Evolutionary conservation across 2,113 vertebrate species (phyloP).

Genomic region (Psilopsiagon aurifrons): DNA sequence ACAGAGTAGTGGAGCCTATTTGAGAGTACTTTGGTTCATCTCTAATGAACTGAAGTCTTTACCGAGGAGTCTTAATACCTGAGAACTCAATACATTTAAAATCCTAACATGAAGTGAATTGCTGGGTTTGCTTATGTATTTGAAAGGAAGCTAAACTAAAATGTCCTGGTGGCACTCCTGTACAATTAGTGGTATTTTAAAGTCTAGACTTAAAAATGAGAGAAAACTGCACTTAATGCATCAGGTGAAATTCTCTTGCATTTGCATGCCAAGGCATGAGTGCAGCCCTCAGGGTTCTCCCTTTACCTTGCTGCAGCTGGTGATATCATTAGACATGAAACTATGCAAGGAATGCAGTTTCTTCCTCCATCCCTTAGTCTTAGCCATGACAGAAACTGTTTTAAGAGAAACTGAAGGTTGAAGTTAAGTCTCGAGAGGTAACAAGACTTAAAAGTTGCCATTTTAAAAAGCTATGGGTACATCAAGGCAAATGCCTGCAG

Average conservation of each 20-base stretch:
- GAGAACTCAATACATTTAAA: neutral
- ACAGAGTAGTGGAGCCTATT: neutral
- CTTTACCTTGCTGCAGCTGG: neutral
- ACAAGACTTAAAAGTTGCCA: neutral
- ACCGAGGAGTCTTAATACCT: neutral
- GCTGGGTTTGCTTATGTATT: neutral
- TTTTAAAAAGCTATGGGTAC: neutral
- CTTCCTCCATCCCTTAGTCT: neutral
- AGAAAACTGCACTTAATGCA: neutral
- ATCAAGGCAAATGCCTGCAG: neutral
- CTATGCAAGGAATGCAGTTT: slow-evolving; percentile 29
- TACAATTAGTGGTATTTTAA: neutral
- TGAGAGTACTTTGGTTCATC: neutral
- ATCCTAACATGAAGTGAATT: neutral
- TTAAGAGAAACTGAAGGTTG: neutral
- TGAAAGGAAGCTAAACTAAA: neutral
- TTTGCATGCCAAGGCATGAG: neutral
- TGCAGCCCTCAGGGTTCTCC: neutral
- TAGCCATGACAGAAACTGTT: neutral
- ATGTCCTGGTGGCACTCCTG: neutral
- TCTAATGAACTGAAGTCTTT: neutral
- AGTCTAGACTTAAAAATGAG: neutral
- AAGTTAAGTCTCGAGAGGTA: neutral
- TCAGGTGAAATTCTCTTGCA: neutral
- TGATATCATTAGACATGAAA: neutral